These are phyloP conservation scores for Caranx melampygus DNA, from an alignment of 2,113 vertebrate species.

Conservation along the genomic window DNA sequence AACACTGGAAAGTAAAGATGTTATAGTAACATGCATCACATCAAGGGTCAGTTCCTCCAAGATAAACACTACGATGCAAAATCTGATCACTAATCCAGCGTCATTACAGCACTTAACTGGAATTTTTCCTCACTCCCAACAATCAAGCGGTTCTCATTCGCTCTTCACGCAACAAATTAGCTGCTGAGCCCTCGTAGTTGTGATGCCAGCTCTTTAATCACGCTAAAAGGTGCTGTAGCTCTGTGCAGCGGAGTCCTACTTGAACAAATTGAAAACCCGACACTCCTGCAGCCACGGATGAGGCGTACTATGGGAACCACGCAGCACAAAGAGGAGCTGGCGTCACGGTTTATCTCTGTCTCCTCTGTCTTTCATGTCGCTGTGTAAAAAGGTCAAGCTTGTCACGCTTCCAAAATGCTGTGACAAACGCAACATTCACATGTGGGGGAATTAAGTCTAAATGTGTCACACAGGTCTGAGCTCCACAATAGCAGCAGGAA, in stretches of 20 bases:
- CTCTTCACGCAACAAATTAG: conserved; percentile 1
- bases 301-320: conserved; percentile 7
- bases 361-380: conserved; percentile 14
- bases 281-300: background rate
- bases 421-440: conserved; percentile 21
- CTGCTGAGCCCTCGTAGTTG: background rate
- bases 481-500: conserved; percentile 3
- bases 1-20: background rate
- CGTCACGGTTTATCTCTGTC: conserved; percentile 12
- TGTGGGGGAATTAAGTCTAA: conserved; percentile 15
- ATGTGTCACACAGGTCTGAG: conserved; percentile 9
- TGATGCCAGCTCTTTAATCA: conserved; percentile 15
- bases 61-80: background rate
- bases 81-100: background rate
- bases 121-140: background rate
- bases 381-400: conserved; percentile 16
- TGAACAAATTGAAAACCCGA: background rate
- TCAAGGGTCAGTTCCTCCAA: background rate
- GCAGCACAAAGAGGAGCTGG: conserved; percentile 2
- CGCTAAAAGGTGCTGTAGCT: background rate
- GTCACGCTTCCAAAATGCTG: conserved; percentile 24
- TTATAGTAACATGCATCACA: background rate
- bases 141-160: background rate
- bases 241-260: background rate
- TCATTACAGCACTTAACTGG: background rate